Conservation (phyloP, 1,140 invertebrate genomes). For the Agraylea sexmaculata region DNA sequence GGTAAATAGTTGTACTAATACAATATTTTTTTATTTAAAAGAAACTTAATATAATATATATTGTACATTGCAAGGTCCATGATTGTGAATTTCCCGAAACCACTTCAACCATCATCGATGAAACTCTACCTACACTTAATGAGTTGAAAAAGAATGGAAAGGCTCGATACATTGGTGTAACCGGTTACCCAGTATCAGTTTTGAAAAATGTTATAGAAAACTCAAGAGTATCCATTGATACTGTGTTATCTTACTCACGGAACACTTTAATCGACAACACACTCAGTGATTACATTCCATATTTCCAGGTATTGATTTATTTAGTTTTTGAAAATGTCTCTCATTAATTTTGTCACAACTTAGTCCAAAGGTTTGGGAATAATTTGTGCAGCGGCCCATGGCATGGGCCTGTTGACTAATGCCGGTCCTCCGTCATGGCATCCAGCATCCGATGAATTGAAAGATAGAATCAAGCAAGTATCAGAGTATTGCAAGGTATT, state of each 20-base stretch:
- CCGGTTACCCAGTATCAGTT: constrained; percentile 70
- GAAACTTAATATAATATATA: not conserved
- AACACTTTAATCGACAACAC: constrained; percentile 69
- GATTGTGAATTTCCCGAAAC: constrained; percentile 82
- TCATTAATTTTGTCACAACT: constrained; percentile 1
- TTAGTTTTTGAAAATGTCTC: not conserved
- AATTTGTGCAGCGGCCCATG: constrained; percentile 68
- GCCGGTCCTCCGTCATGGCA: constrained; percentile 72
- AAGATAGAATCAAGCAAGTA: constrained; percentile 48
- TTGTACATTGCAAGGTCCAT: constrained; percentile 55
- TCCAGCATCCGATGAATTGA: constrained; percentile 57
- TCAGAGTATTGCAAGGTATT: constrained; percentile 52
- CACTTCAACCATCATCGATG: constrained; percentile 64
- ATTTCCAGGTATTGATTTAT: constrained; percentile 51
- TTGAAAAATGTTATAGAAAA: constrained; percentile 62
- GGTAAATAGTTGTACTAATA: constrained; percentile 33
- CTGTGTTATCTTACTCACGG: constrained; percentile 67
- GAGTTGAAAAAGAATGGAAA: constrained; percentile 63
- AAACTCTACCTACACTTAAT: constrained; percentile 73
- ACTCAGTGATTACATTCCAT: constrained; percentile 58
- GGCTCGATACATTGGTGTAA: constrained; percentile 72
- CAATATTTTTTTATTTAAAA: not conserved
- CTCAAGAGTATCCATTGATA: constrained; percentile 54
- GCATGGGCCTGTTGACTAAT: constrained; percentile 72
- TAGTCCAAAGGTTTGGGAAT: constrained; percentile 63